Evolutionary conservation across 2,797 vertebrate genomes (phyloP).

Genomic region (Enteromius mattozi): DNA sequence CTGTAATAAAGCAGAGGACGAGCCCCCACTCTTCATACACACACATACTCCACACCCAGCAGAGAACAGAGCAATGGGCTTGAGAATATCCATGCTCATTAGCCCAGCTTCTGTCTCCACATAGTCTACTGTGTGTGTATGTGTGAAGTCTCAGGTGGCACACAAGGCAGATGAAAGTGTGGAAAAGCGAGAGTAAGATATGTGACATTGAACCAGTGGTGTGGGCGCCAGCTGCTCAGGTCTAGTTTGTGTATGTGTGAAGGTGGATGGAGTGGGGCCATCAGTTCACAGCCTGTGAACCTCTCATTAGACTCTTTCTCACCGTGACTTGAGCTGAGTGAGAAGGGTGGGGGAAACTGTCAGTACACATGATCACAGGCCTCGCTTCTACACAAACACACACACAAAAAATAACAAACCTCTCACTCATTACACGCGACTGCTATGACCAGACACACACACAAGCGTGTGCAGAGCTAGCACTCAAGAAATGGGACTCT

Average conservation of each 20-base stretch:
- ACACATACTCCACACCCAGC: conserved; percentile 50
- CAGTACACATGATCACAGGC: conserved; percentile 64
- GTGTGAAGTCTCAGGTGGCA: conserved; percentile 73
- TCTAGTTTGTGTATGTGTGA: conserved; percentile 59
- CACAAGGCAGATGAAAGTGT: conserved; percentile 63
- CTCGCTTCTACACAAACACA: conserved; percentile 60
- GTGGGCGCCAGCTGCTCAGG: conserved; percentile 63
- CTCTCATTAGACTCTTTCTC: conserved; percentile 78
- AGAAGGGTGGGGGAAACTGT: conserved; percentile 53
- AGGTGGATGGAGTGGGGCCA: conserved; percentile 72
- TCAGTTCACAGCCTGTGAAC: conserved; percentile 80
- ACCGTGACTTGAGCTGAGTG: conserved; percentile 60
- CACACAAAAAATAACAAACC: conserved; percentile 52
- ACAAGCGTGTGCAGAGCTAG: conserved; percentile 47
- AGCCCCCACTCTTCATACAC: conserved; percentile 28
- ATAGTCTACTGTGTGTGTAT: conserved; percentile 44
- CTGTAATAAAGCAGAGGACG: conserved; percentile 81
- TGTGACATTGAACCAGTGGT: conserved; percentile 60
- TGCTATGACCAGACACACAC: conserved; percentile 51
- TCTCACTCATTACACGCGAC: conserved; percentile 64
- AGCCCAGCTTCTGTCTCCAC: conserved; percentile 61
- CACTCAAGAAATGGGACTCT: conserved; percentile 48
- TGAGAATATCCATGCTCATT: conserved; percentile 61
- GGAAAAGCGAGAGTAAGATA: conserved; percentile 60
- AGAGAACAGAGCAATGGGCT: conserved; percentile 59